phyloP scores from a whole-genome alignment of 1,140 invertebrate genomes.

The Zaprionus africanus region DNA sequence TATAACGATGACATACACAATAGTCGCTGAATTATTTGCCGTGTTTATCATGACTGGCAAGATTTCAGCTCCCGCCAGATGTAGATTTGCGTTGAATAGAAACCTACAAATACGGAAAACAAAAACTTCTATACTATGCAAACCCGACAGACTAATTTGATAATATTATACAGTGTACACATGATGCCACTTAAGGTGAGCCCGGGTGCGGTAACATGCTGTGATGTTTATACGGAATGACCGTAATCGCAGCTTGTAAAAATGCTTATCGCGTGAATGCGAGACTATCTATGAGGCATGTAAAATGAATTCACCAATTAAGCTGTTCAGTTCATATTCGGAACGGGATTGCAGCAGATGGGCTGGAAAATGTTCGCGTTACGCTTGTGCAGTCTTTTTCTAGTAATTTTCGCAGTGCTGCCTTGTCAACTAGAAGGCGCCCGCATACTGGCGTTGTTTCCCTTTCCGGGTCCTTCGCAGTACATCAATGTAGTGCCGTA shows the following conservation, averaged over 20 bases:
- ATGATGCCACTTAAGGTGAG: not conserved
- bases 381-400: slow-evolving; percentile 10
- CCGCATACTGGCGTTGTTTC: slow-evolving; percentile 72
- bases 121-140: not conserved
- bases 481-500: slow-evolving; percentile 84
- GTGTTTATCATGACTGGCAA: slow-evolving; percentile 23
- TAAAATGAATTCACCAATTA: not conserved
- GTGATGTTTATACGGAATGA: slow-evolving; percentile 24
- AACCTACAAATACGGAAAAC: not conserved
- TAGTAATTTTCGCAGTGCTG: slow-evolving; percentile 13
- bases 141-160: not conserved
- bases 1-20: not conserved
- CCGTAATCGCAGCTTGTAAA: slow-evolving; percentile 31
- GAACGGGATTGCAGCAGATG: not conserved
- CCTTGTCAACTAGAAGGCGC: slow-evolving; percentile 43
- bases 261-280: slow-evolving; percentile 57
- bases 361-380: slow-evolving; percentile 31
- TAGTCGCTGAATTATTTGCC: not conserved
- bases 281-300: not conserved
- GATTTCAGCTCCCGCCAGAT: not conserved
- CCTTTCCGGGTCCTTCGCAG: slow-evolving; percentile 72
- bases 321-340: slow-evolving; percentile 40
- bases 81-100: not conserved
- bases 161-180: not conserved
- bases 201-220: not conserved